Evolutionary conservation across 2,113 vertebrate genomes (phyloP).

Genomic region (Dromiciops gliroides): DNA sequence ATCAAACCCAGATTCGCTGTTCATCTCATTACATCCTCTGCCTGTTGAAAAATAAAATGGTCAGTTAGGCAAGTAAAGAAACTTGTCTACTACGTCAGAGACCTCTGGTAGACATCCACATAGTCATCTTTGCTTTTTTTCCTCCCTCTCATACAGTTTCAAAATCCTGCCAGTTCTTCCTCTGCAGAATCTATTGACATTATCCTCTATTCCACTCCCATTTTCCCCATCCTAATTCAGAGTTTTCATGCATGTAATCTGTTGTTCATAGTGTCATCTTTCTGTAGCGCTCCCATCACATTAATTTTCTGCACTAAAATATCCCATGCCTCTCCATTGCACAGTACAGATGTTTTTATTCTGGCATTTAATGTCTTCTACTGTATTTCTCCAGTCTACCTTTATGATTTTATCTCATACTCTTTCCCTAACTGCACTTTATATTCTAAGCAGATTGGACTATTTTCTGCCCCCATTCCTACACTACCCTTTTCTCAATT

Average conservation of each 20-base stretch:
- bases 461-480: neutral
- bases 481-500: neutral
- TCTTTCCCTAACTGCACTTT: neutral
- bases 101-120: neutral
- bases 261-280: no score
- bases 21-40: neutral
- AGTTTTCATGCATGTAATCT: no score
- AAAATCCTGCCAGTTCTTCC: neutral
- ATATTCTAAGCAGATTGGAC: neutral
- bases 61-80: neutral
- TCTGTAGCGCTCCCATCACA: no score
- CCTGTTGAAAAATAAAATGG: no score
- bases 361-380: neutral
- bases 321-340: neutral
- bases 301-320: neutral
- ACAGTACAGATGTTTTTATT: neutral
- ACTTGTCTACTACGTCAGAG: neutral
- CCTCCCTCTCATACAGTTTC: neutral
- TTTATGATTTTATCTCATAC: neutral
- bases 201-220: neutral
- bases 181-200: neutral
- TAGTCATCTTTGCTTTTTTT: neutral
- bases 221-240: no score
- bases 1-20: neutral
- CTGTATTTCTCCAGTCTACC: neutral